Percentiles rank a stretch among this genome's conserved stretches.
Conservation (phyloP, 2,797 vertebrate species). For the Trachurus trachurus region DNA sequence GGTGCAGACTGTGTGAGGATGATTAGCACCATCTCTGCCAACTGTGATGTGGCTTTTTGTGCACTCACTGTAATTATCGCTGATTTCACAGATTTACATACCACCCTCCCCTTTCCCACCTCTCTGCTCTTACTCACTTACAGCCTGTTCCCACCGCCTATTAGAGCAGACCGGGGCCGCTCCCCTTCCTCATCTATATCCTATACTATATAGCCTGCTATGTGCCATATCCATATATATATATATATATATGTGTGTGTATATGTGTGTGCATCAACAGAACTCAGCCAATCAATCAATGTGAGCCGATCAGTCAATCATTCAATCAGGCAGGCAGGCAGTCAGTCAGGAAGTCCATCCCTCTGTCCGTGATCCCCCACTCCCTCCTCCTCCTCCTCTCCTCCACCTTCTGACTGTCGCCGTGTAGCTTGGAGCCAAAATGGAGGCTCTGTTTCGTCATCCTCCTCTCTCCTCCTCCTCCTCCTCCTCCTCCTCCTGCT, state of each 20-base stretch:
- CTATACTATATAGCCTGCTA: constrained; percentile 26
- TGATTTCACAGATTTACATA: constrained; percentile 87
- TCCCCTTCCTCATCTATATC: constrained; percentile 35
- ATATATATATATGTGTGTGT: no score
- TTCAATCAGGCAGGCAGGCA: constrained; percentile 38
- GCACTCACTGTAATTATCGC: constrained; percentile 85
- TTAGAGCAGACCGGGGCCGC: constrained; percentile 43
- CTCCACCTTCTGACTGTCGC: constrained; percentile 8
- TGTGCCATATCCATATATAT: no score
- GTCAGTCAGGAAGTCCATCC: constrained; percentile 33
- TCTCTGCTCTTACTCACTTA: constrained; percentile 81
- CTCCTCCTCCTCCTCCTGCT: constrained; percentile 50
- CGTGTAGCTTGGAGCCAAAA: constrained; percentile 75
- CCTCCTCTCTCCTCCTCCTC: constrained; percentile 43
- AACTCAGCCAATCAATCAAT: constrained; percentile 27
- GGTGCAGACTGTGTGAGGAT: constrained; percentile 81
- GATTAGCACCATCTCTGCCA: constrained; percentile 86
- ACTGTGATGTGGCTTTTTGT: constrained; percentile 87
- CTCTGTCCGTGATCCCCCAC: constrained; percentile 22
- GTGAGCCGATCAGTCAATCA: constrained; percentile 45
- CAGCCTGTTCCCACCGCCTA: constrained; percentile 69
- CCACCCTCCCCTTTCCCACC: constrained; percentile 77
- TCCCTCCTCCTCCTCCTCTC: constrained; percentile 16
- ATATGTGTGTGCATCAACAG: constrained; percentile 24
- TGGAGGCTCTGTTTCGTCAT: constrained; percentile 76